Base-by-base conservation (phyloP, 2,888 invertebrate genomes). In the Ypsolopha sequella region DNA sequence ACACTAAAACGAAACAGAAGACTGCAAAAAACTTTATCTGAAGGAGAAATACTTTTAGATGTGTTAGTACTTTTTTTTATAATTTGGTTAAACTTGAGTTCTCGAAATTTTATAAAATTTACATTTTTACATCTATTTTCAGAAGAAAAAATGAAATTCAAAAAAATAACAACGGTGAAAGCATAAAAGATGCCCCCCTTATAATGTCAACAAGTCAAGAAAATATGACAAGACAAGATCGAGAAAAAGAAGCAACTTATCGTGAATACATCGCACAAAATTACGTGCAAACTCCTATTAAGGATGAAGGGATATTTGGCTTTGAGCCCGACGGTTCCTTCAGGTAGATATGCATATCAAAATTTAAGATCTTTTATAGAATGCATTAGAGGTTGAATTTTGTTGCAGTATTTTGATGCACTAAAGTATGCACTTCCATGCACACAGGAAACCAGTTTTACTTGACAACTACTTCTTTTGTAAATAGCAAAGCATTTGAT, bases 1-100 rank as follows among this genome's bases (percentile, higher is more conserved):
- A 88, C 89, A 4, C 60, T 84, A 43, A 66, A 70, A 36, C 85
- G 87, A 66, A 86, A 81, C 57, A 87, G 82, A 61, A 85, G 80
- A 62, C 76, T 75, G 69, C 91, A 92, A 54, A 95, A 94, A 81
- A 94, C 94, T 0, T 84, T 93, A 55, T 95, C 94, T 0, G 94
- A 95, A 73, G 93, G 94, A 1, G 93, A 94, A 79, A 94, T 94
- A 62, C 75, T 94, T 45, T 65, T 90, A 56, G 91, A 91, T 53
- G 80, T 76, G 87, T 87, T 71, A 74, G 85, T 80, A 63, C 36
- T 34, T 10, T 24, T 24, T 38, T 35, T 14, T 9, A 34, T 44
- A 41, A 36, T 44, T 44, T 11, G 4, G n/a, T 24, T 35, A 41
- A 13, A 14, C 34, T 36, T 14, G 11, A 11, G 13, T 8, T 33